Conservation (phyloP, 2,888 invertebrate genomes). For the Fragum sueziense region DNA sequence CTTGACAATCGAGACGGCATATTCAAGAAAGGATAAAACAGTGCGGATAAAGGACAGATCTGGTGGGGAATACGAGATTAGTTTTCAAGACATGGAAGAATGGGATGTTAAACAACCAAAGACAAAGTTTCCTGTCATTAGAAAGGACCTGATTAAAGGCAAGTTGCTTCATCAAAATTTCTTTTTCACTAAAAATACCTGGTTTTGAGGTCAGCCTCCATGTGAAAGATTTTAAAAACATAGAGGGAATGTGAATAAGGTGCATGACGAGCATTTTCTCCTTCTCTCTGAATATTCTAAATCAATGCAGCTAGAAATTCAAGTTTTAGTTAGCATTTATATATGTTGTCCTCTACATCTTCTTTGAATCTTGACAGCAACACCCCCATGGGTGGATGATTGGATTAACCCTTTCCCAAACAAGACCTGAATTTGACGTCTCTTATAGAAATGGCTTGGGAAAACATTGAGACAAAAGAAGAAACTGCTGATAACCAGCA, state of each 20-base stretch:
- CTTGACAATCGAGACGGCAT: slow-evolving; percentile 39
- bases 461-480: too few relatives aligned
- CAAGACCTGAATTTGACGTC: too few relatives aligned
- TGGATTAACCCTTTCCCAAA: too few relatives aligned
- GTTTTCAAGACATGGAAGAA: slow-evolving; percentile 60
- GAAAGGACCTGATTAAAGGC: slow-evolving; percentile 58
- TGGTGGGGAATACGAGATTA: slow-evolving; percentile 53
- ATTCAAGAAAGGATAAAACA: slow-evolving; percentile 2
- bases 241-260: not conserved
- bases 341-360: too few relatives aligned
- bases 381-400: too few relatives aligned
- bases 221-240: not conserved
- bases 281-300: not conserved
- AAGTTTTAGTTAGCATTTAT: too few relatives aligned
- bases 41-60: slow-evolving; percentile 40
- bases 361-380: too few relatives aligned
- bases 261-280: not conserved
- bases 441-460: too few relatives aligned
- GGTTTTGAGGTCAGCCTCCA: not conserved
- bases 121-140: slow-evolving; percentile 45
- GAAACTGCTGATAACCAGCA: too few relatives aligned
- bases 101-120: slow-evolving; percentile 43
- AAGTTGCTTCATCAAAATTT: not conserved
- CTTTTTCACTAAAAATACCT: too few relatives aligned
- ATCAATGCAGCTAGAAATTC: too few relatives aligned